Evolutionary conservation across 2,113 vertebrate genomes (phyloP), one percentile per base, ranked within the genome.

Genomic region (Ameiurus melas): DNA sequence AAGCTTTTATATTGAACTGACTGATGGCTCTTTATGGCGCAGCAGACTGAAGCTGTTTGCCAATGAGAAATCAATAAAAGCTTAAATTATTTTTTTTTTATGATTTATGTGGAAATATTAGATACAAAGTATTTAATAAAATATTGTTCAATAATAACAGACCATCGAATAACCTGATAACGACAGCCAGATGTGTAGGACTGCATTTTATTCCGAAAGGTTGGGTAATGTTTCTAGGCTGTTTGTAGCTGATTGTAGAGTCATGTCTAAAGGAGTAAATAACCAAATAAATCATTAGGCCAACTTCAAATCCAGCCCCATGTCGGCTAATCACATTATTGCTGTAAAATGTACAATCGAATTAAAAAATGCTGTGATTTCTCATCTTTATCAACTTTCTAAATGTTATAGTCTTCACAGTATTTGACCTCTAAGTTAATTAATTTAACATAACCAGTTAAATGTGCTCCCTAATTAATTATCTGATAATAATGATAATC

Each of bases 1-100:
- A 82, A 82, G 16, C 80, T 82, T 82, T 83, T 82, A 82, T 60
- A 58, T 39, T 20, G 20, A 12, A 82, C 55, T 36, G 53, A 55
- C 51, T 30, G 6, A 58, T 36, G 57, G 55, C 55, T 82, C 57
- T 22, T 60, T 60, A 60, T 36, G 30, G 19, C 33, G 57, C 57
- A 62, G 25, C 77, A 55, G 77, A 77, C 39, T 51, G 39, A 80
- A 82, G 57, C 80, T 60, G 57, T 62, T 60, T 62, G 20, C 33
- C 62, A 79, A 83, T 39, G 5, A 27, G 10, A 62, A 62, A 60
- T 83, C 33, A 39, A 60, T 81, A 36, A 81, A 71, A 20, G 8
- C 12, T 17, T 70, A 14, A 55, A 51, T 83, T n/a, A 51, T 17
- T 25, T n/a, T 2, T 20, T n/a, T 0, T 9, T 27, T 27, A 77